Conservation (phyloP, 1,140 invertebrate species). For the Semibalanus balanoides region DNA sequence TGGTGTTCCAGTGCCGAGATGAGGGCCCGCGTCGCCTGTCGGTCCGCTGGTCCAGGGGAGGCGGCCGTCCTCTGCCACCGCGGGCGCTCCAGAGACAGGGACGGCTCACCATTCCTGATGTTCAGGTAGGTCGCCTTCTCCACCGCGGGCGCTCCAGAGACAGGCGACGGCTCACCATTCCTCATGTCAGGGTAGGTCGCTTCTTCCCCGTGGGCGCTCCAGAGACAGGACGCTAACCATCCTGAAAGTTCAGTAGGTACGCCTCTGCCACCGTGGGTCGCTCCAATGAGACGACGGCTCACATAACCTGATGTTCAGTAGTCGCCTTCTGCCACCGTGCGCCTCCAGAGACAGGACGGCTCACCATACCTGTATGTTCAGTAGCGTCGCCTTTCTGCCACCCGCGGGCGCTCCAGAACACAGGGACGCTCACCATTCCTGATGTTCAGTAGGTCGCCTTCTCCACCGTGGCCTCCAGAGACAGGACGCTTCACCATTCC, state of each 20-base stretch:
- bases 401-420: constrained; percentile 53
- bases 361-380: no score
- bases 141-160: constrained; percentile 48
- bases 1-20: constrained; percentile 81
- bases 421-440: constrained; percentile 66
- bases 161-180: constrained; percentile 72
- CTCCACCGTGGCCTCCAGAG: no score
- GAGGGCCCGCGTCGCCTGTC: constrained; percentile 57
- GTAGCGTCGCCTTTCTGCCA: no score
- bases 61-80: constrained; percentile 50
- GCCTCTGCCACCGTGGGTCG: no score
- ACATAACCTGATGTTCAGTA: no score
- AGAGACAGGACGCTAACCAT: no score
- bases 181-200: constrained; percentile 57
- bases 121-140: constrained; percentile 56
- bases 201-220: no score
- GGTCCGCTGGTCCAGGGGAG: constrained; percentile 58
- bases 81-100: constrained; percentile 54
- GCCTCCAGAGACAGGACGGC: no score
- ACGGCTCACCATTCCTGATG: constrained; percentile 68
- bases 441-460: constrained; percentile 62
- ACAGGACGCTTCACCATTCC: no score
- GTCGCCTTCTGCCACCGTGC: no score
- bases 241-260: no score
- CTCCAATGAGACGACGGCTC: no score